A percentile compares a stretch with the other conserved stretches of the same genome.
These are phyloP conservation scores for Cartodere bifasciata DNA, from an alignment of 2,888 invertebrate genomes.

Conservation along the genomic window DNA sequence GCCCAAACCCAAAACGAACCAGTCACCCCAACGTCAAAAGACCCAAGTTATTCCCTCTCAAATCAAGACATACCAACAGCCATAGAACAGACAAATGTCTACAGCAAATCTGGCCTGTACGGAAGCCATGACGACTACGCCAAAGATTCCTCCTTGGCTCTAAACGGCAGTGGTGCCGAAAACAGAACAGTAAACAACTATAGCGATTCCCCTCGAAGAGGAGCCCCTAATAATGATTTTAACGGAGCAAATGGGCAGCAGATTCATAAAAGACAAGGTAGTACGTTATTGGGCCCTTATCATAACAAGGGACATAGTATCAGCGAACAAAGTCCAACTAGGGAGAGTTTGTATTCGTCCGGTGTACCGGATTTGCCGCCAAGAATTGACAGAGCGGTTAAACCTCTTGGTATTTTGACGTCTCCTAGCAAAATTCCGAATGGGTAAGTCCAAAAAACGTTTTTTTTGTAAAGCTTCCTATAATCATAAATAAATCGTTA, in stretches of 20 bases:
- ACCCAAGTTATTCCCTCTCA: constrained; percentile 27
- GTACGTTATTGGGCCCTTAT: constrained; percentile 30
- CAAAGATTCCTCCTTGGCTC: constrained; percentile 18
- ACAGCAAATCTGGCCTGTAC: constrained; percentile 21
- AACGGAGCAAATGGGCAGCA: constrained; percentile 21
- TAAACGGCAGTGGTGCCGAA: constrained; percentile 14
- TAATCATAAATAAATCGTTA: too few species aligned
- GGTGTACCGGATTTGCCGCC: constrained; percentile 74
- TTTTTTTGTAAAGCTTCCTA: too few species aligned
- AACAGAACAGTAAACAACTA: constrained; percentile 19
- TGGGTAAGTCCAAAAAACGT: too few species aligned
- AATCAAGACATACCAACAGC: constrained; percentile 27
- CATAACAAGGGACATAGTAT: constrained; percentile 28
- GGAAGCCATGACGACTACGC: constrained; percentile 11
- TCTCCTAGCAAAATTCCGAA: constrained; percentile 32
- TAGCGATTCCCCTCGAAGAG: constrained; percentile 9
- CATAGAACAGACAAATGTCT: constrained; percentile 22
- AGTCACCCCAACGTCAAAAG: constrained; percentile 22
- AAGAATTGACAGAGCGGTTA: constrained; percentile 62
- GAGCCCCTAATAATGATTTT: constrained; percentile 15
- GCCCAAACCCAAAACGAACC: constrained; percentile 19
- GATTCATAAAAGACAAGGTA: constrained; percentile 32
- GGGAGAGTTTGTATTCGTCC: constrained; percentile 28
- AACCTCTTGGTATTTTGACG: constrained; percentile 49
- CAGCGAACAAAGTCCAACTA: constrained; percentile 25